Base-by-base conservation (phyloP, 2,797 vertebrate genomes). In the Arnoldichthys spilopterus region DNA sequence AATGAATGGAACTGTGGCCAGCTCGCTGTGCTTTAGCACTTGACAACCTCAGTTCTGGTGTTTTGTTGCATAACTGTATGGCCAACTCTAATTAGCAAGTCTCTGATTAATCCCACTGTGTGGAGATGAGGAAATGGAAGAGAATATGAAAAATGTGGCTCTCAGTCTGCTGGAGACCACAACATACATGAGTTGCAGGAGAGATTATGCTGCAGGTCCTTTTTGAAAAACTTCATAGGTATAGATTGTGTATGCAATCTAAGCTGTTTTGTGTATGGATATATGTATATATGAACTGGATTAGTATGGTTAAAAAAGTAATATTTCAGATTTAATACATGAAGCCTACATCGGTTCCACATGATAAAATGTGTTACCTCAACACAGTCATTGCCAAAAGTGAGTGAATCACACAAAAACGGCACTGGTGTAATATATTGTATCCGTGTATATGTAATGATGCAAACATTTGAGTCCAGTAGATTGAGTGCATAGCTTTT, bases 61-160 rank as follows among this genome's bases (percentile, higher is more conserved):
- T 74, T 78, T 51, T 70, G 62, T 69, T 72, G 78, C 40, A 74
- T 76, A 82, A 82, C 49, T 45, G 26, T 56, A 69, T 63, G 30
- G 30, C 22, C 45, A 28, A 53, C 51, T 74, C 62, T 77, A 74
- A 72, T 79, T 56, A 54, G 53, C n/a, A 76, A 76, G 69, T 78
- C 12, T 70, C 66, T 47, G 49, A 51, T 78, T 78, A 63, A 81
- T 79, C 63, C 70, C 81, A 32, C 24, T 79, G 64, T 68, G 72
- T 59, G 37, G n/a, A 79, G 56, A 76, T 20, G 49, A 45, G 30
- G 12, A 58, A 68, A 64, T 68, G 26, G 58, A 71, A n/a, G 8
- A 58, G 16, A 22, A 63, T 16, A 12, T 18, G 43, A 9, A 68
- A 24, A 53, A 13, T 28, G 15, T 58, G n/a, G n/a, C 54, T 24